These are phyloP conservation scores for Orius insidiosus DNA, from an alignment of 1,140 invertebrate genomes.

Conservation along the genomic window DNA sequence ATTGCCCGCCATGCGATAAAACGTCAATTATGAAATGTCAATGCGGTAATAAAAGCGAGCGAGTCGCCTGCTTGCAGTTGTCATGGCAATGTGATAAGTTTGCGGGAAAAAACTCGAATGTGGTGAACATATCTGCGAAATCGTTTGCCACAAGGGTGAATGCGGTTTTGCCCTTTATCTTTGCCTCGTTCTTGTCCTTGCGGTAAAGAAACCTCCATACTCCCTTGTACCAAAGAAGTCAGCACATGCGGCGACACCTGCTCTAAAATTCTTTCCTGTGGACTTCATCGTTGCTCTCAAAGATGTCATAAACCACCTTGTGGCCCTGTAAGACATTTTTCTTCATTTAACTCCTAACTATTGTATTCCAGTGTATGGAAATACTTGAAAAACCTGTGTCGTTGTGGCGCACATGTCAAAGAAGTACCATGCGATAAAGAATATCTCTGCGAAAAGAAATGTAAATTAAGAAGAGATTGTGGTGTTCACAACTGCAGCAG, in stretches of 20 bases:
- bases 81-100: slow-evolving; percentile 52
- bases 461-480: slow-evolving; percentile 62
- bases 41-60: slow-evolving; percentile 38
- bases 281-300: slow-evolving; percentile 58
- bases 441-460: slow-evolving; percentile 78
- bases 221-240: slow-evolving; percentile 50
- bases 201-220: slow-evolving; percentile 45
- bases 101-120: slow-evolving; percentile 56
- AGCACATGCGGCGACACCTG: slow-evolving; percentile 78
- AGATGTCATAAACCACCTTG: slow-evolving; percentile 70
- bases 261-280: slow-evolving; percentile 63
- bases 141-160: slow-evolving; percentile 51
- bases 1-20: slow-evolving; percentile 53
- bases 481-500: slow-evolving; percentile 72
- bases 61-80: slow-evolving; percentile 46
- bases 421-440: slow-evolving; percentile 72
- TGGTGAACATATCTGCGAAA: slow-evolving; percentile 60
- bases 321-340: slow-evolving; percentile 48
- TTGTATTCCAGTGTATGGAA: slow-evolving; percentile 48
- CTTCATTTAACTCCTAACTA: background rate
- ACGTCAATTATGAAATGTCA: slow-evolving; percentile 52
- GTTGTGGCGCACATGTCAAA: slow-evolving; percentile 61
- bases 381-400: slow-evolving; percentile 60
- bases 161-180: slow-evolving; percentile 54
- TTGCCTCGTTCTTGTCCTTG: slow-evolving; percentile 57